Conservation (phyloP, 1,140 invertebrate species). For the Drosophila pachea region DNA sequence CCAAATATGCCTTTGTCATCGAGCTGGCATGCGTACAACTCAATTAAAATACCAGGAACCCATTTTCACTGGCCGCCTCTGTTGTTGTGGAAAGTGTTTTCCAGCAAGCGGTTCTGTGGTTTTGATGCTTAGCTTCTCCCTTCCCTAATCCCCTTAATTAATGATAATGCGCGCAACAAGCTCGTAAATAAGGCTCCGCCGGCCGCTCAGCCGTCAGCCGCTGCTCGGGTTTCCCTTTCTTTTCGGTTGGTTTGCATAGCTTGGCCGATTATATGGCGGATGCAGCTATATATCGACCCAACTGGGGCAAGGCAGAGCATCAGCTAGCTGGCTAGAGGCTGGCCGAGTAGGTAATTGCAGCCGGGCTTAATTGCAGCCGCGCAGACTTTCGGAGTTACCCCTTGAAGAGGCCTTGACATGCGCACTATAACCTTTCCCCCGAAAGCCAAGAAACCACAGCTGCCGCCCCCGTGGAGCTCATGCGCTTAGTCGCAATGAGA, state of each 20-base stretch:
- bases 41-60: constrained; percentile 73
- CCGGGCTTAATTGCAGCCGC: background rate
- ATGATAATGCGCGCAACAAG: constrained; percentile 68
- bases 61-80: constrained; percentile 13
- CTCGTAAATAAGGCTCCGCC: constrained; percentile 46
- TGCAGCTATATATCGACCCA: too few species aligned
- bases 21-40: constrained; percentile 58
- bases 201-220: too few species aligned
- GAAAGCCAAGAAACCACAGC: constrained; percentile 28
- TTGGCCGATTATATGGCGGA: too few species aligned
- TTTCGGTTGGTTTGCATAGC: too few species aligned
- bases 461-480: constrained; percentile 5
- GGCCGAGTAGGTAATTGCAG: background rate
- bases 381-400: background rate
- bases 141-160: constrained; percentile 67
- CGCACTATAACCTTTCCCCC: background rate
- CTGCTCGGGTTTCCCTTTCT: too few species aligned
- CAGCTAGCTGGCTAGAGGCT: too few species aligned
- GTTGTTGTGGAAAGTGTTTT: constrained; percentile 35
- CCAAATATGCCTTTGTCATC: constrained; percentile 3
- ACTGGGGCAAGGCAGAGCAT: too few species aligned
- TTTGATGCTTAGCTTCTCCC: constrained; percentile 44
- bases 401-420: constrained; percentile 17
- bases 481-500: constrained; percentile 26
- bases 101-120: constrained; percentile 59